Percentiles rank a stretch among this genome's conserved stretches.
phyloP scores from a whole-genome alignment of 2,797 vertebrate genomes.

The Labroides dimidiatus region DNA sequence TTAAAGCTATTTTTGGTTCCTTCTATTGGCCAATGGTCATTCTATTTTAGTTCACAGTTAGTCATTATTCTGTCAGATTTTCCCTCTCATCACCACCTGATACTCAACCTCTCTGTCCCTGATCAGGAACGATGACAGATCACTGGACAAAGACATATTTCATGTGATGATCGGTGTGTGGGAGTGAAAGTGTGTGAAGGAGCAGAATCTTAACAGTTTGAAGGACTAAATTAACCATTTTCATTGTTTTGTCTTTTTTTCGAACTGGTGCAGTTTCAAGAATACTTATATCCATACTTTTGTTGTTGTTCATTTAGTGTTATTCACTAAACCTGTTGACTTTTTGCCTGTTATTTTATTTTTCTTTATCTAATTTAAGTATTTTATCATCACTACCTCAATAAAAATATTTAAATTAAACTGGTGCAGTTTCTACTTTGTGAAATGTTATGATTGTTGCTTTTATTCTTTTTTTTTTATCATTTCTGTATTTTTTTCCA shows the following conservation, averaged over 20 bases:
- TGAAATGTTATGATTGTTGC: too few relatives aligned
- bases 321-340: too few relatives aligned
- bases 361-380: too few relatives aligned
- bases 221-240: not conserved
- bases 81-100: constrained; percentile 10
- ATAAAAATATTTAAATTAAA: too few relatives aligned
- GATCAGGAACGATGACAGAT: not conserved
- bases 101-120: constrained; percentile 3
- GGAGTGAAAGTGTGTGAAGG: not conserved
- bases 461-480: not conserved
- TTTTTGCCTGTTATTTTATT: too few relatives aligned
- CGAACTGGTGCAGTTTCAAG: too few relatives aligned
- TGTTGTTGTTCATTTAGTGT: too few relatives aligned
- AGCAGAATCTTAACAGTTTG: too few relatives aligned
- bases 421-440: too few relatives aligned
- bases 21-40: not conserved
- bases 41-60: not conserved
- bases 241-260: too few relatives aligned
- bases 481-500: not conserved
- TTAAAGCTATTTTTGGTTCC: not conserved
- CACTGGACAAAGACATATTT: constrained; percentile 7
- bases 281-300: too few relatives aligned
- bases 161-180: not conserved
- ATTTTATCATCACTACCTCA: too few relatives aligned
- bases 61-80: not conserved